A percentile compares a stretch with the other conserved stretches of the same genome.
Conservation (phyloP, 2,888 invertebrate species). For the Fabriciana adippe region DNA sequence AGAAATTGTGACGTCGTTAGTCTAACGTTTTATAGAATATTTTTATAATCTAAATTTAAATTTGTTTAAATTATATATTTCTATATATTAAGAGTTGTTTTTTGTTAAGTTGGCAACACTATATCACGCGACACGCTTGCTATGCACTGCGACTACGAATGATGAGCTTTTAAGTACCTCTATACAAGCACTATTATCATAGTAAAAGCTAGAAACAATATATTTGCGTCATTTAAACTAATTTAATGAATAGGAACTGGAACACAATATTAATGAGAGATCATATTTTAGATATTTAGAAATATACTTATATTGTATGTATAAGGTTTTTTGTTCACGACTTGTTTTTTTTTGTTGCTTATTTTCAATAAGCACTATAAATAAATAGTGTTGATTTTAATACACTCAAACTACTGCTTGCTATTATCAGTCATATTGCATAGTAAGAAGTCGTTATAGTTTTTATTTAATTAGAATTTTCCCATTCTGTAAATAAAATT, state of each 20-base stretch:
- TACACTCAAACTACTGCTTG: neutral
- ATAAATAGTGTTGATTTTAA: too few relatives aligned
- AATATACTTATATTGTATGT: neutral
- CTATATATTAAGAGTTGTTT: neutral
- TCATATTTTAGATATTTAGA: neutral
- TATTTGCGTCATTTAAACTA: too few relatives aligned
- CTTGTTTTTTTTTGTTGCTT: neutral
- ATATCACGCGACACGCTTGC: neutral
- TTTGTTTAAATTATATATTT: neutral
- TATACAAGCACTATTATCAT: neutral
- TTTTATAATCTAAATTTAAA: neutral
- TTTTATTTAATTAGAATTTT: neutral
- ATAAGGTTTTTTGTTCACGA: neutral
- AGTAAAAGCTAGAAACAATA: too few relatives aligned
- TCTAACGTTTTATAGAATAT: neutral
- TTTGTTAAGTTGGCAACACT: slow-evolving; percentile 9
- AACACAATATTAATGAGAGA: neutral
- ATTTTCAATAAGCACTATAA: too few relatives aligned
- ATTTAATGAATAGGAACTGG: too few relatives aligned
- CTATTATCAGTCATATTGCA: slow-evolving; percentile 26
- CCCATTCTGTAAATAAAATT: neutral
- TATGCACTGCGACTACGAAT: slow-evolving; percentile 21
- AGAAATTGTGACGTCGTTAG: too few relatives aligned
- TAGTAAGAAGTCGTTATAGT: slow-evolving; percentile 14
- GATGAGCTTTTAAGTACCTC: neutral